Base-by-base conservation (phyloP, 2,113 vertebrate species). In the Leptosomus discolor region DNA sequence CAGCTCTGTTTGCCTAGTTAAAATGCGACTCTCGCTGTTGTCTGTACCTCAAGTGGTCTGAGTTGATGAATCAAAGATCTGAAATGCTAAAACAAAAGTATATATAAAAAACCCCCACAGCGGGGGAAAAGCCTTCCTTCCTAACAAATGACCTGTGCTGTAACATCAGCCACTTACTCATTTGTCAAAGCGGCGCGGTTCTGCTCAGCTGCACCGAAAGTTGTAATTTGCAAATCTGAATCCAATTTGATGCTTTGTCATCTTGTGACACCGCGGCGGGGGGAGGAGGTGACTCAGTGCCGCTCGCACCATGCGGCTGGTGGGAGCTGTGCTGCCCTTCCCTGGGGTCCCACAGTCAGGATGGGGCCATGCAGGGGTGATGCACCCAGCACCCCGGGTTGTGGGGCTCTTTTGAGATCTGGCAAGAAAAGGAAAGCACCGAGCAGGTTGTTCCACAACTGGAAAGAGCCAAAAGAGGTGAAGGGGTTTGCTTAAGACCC, bases 1-100 rank as follows among this genome's bases (percentile, higher is more conserved):
- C 86, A 76, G 88, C 92, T 95, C 80, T 79, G 74, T 88, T 92
- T 86, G 87, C 95, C 87, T 96, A 3, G 53, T 98, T 97, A 96
- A 95, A 92, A 98, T 97, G 95, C 93, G 29, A 7, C 96, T 75
- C 95, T 83, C 4, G 65, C 61, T 51, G 64, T 56, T 94, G 95
- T 91, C 95, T 95, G 80, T 36, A 86, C 85, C 95, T 95, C 71
- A 32, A 85, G 75, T 60, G 67, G 63, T 78, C 94, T 85, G 91
- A 96, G 92, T 84, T 69, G 85, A 97, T 94, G 96, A 97, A 96
- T 96, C 96, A 96, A 93, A 96, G 77, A 73, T 79, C 37, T 82
- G 90, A 96, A 92, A 96, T 9, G 34, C 36, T 88, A 34, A 50
- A 64, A 6, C 27, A 77, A 64, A 34, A 67, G 8, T 6, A 61